Evolutionary conservation across 2,797 vertebrate genomes (phyloP), one percentile per base, ranked within the genome.

Genomic region (Peromyscus aztecus): DNA sequence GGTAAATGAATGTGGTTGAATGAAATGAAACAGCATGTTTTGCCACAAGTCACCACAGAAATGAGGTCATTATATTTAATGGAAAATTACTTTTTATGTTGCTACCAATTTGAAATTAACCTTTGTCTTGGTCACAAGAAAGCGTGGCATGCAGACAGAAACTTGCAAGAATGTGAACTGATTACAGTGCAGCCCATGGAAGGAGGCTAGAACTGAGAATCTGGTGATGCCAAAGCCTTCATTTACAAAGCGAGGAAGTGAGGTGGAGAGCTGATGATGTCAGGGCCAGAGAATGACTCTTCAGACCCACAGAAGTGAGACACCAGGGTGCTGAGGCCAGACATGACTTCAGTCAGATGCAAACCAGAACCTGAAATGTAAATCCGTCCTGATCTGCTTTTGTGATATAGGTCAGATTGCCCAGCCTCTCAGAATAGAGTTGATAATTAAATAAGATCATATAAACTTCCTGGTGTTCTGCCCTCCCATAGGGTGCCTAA

Each of bases 31-130:
- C 7, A 95, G 94, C n/a, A 73, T 87, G 71, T 24, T 16, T 92
- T 96, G 78, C 81, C 71, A 73, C n/a, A 95, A 91, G 88, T 97
- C 89, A 95, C 85, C 88, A 73, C 90, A 97, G 93, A 97, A 92
- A 95, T 0, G 57, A 97, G 94, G 95, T 94, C 90, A 95, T 97
- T 76, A 55, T 65, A 46, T 49, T 84, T 90, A 96, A 96, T 14
- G 97, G 82, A 89, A 98, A 97, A 93, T 52, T 96, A 97, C 73
- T 2, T 97, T 87, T 57, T 95, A 63, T 90, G 84, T 94, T 94
- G 0, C 73, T 94, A 89, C 63, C 78, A 63, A 85, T 96, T 96
- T 61, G 87, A 97, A 95, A 97, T 96, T 34, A 97, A 97, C 95
- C 95, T 97, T 77, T 23, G 76, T 59, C 77, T 97, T 92, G 88